Base-by-base conservation (phyloP, 2,888 invertebrate species). In the Acleris holmiana region DNA sequence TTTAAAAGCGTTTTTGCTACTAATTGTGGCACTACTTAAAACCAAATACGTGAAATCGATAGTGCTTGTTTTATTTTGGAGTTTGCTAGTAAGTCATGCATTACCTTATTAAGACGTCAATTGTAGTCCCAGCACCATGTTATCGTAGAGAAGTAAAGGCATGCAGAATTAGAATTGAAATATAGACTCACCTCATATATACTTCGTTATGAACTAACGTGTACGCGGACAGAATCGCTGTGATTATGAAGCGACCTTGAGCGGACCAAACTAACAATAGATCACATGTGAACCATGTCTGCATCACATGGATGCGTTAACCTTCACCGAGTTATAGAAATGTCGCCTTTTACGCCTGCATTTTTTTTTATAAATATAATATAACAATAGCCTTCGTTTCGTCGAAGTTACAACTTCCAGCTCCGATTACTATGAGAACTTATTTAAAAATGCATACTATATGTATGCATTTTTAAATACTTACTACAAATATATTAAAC, bases 31-130 rank as follows among this genome's bases (percentile, higher is more conserved):
- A 75, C 84, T 86, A 86, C 78, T 67, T 74, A 70, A 72, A 78
- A 71, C 71, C 69, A 76, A 78, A 70, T 68, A 70, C 66, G 76
- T 79, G 75, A 70, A 64, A 58, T 68, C 70, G 50, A 67, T 53
- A 64, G 88, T 88, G 86, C 77, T 76, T 80, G 83, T 88, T 91
- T 90, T 90, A 87, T 88, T 88, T 90, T 91, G 91, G 90, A 91
- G 88, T 84, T 80, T 82, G 84, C 78, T 80, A 74, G 71, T 76
- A 70, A 56, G 69, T 69, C 63, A 67, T 67, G 61, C 58, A 66
- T 86, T 89, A 91, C 89, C 89, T 89, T 77, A 72, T 74, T 73
- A 71, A 69, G 74, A 72, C 77, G 79, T 73, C 73, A 81, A 73
- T 29, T 71, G 82, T 78, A 80, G 83, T 74, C 80, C 91, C 91